These are phyloP conservation scores for Holothuria scabra DNA, from an alignment of 53 echinoderm and acorn worm species.

Conservation along the genomic window DNA sequence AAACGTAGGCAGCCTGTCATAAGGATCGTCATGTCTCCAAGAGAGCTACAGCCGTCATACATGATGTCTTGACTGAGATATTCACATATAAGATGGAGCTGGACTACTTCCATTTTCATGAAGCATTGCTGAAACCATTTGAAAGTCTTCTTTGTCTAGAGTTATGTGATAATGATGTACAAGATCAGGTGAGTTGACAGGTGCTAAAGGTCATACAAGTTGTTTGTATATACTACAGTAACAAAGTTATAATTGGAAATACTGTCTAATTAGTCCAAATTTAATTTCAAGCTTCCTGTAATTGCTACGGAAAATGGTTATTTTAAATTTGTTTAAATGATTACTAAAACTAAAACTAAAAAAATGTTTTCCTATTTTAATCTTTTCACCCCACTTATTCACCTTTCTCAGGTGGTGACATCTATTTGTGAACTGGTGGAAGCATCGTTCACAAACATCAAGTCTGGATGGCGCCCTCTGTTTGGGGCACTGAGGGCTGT, in stretches of 20 bases:
- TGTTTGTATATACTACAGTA: too few relatives aligned
- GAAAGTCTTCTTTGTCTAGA: conserved; percentile 95
- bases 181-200: conserved; percentile 84
- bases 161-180: conserved; percentile 96
- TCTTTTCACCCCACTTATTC: background rate
- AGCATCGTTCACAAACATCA: conserved; percentile 91
- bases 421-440: conserved; percentile 96
- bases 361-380: background rate
- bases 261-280: too few relatives aligned
- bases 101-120: conserved; percentile 97
- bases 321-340: background rate
- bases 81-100: conserved; percentile 79
- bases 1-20: conserved; percentile 90
- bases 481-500: conserved; percentile 98
- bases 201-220: too few relatives aligned
- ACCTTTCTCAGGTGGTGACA: conserved; percentile 74
- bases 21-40: conserved; percentile 97
- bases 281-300: background rate
- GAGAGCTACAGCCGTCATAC: conserved; percentile 90
- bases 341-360: too few relatives aligned
- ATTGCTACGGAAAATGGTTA: background rate
- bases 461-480: conserved; percentile 98
- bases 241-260: too few relatives aligned
- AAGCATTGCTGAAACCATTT: conserved; percentile 98
- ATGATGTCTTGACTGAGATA: conserved; percentile 91